Percentiles rank a stretch among this genome's conserved stretches.
phyloP scores from a whole-genome alignment of 2,797 vertebrate species.

The Vespertilio murinus region DNA sequence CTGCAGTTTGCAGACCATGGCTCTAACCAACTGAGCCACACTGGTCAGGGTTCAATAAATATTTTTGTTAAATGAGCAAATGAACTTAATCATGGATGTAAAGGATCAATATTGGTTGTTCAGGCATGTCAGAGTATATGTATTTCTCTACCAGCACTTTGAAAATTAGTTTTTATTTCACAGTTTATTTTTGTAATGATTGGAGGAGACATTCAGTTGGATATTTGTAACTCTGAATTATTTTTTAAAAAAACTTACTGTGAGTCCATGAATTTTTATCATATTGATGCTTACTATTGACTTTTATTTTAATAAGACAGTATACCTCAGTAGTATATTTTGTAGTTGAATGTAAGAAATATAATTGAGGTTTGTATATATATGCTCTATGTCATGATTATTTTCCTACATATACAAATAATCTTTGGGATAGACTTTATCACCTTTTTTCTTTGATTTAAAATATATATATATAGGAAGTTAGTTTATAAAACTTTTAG shows the following conservation, averaged over 20 bases:
- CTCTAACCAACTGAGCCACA: too few species aligned
- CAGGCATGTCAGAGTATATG: background rate
- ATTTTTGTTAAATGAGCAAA: background rate
- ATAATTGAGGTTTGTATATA: background rate
- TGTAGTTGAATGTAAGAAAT: background rate
- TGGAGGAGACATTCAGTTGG: background rate
- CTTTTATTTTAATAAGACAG: background rate
- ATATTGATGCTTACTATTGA: background rate
- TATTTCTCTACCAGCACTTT: background rate
- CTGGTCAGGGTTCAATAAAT: background rate
- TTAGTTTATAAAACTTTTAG: background rate
- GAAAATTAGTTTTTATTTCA: background rate
- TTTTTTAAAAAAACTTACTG: background rate
- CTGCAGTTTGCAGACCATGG: too few species aligned
- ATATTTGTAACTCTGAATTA: background rate
- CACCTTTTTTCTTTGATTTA: constrained; percentile 35
- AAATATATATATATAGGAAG: background rate
- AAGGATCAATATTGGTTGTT: background rate
- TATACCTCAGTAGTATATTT: background rate
- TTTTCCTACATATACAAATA: background rate
- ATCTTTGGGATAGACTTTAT: background rate
- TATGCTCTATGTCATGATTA: background rate
- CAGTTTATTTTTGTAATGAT: background rate
- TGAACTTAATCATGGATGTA: background rate
- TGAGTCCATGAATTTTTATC: background rate